These are phyloP conservation scores for Ageneiosus marmoratus DNA, from an alignment of 2,113 vertebrate genomes.

Conservation along the genomic window DNA sequence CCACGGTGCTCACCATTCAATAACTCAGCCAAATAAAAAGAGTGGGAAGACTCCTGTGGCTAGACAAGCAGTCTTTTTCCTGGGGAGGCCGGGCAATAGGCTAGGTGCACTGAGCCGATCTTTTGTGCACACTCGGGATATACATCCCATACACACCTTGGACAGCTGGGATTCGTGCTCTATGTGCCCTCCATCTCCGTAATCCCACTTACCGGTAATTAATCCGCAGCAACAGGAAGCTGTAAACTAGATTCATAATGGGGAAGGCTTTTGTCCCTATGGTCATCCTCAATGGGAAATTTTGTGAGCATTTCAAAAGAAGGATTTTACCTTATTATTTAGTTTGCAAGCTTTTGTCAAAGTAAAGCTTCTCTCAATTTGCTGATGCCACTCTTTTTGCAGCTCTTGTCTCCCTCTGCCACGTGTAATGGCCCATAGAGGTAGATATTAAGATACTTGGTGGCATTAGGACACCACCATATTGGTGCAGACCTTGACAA, in stretches of 20 bases:
- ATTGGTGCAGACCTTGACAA: constrained; percentile 44
- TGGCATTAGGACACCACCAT: constrained; percentile 37
- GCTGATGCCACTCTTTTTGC: constrained; percentile 71
- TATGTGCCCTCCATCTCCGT: constrained; percentile 63
- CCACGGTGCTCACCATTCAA: constrained; percentile 56
- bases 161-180: constrained; percentile 16
- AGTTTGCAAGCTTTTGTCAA: constrained; percentile 67
- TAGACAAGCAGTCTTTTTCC: constrained; percentile 45
- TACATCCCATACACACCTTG: constrained; percentile 39
- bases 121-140: constrained; percentile 43
- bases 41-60: constrained; percentile 54
- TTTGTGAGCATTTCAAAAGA: constrained; percentile 82
- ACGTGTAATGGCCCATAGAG: constrained; percentile 32
- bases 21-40: constrained; percentile 62
- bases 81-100: constrained; percentile 33
- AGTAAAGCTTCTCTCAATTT: constrained; percentile 53
- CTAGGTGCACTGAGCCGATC: constrained; percentile 23
- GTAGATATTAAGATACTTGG: constrained; percentile 37
- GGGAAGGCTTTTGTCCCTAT: constrained; percentile 76
- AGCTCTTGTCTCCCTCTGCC: constrained; percentile 40
- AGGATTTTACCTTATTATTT: constrained; percentile 86
- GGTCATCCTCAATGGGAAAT: constrained; percentile 82
- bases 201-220: constrained; percentile 95
- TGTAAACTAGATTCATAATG: constrained; percentile 90
- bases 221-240: constrained; percentile 79